Base-by-base conservation (phyloP, 2,797 vertebrate species). In the Meda fulgida region DNA sequence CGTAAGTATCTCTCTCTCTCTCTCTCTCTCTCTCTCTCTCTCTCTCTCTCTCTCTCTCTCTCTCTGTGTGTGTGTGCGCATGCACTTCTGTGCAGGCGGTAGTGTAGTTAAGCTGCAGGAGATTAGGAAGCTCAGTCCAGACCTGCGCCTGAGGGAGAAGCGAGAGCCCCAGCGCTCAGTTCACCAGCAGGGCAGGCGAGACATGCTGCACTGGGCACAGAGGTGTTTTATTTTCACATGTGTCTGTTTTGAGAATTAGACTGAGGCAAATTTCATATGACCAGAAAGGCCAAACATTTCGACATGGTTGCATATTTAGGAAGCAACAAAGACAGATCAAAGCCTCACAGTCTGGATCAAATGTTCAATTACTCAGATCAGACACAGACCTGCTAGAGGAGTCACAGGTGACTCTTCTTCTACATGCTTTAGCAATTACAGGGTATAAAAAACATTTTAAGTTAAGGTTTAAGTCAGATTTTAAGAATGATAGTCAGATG, bases 101-200 rank as follows among this genome's bases (percentile, higher is more conserved):
- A 40, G 72, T 84, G 76, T 77, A 86, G 76, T 91, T 94, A 93
- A 92, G 84, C 91, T 91, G 85, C 60, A 85, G 87, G 91, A 92
- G 92, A 94, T 94, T 92, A 94, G 90, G 88, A 87, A 88, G 89
- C 87, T 93, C 89, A 92, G 90, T 84, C 85, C 89, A 67, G 85
- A 80, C 34, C 78, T 83, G 77, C 36, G 83, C 60, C 58, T 81
- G 65, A 80, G 87, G 69, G 88, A 84, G 16, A 89, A 87, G 89
- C 85, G 69, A 84, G 87, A 88, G 87, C 86, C 88, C 84, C 84
- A 19, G 90, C 55, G 83, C 78, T 66, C 87, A 90, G 92, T 92
- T 93, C 91, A 91, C 69, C 48, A 72, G 76, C 78, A 79, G 93
- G 92, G 87, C 89, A 90, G 85, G 75, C 84, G 77, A 85, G 86